Evolutionary conservation across 1,140 invertebrate genomes (phyloP).

Genomic region (Platyscapa corneri): DNA sequence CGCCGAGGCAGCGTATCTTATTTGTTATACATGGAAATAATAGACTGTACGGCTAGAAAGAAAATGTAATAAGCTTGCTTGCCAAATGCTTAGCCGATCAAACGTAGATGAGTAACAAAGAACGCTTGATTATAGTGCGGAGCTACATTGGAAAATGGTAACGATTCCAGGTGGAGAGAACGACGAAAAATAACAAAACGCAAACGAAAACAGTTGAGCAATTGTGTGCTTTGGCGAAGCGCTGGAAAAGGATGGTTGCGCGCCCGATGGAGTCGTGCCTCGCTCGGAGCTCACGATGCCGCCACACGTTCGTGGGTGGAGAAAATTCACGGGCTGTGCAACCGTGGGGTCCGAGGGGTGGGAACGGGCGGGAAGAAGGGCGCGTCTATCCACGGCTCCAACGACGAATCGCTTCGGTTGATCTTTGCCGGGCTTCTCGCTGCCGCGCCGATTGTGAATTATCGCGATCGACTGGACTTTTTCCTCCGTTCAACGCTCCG

Average conservation of each 20-base stretch:
- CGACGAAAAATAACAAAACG: no score
- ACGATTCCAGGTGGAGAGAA: background rate
- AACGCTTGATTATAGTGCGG: background rate
- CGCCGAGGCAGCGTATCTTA: background rate
- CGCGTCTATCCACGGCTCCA: constrained; percentile 33
- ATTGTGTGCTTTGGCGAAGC: background rate
- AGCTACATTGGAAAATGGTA: background rate
- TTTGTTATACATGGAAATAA: background rate
- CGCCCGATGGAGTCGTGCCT: background rate
- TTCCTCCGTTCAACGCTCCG: background rate
- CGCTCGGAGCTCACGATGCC: background rate
- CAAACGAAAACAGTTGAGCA: background rate
- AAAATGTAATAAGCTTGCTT: background rate
- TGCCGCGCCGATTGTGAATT: constrained; percentile 23
- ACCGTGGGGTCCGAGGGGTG: background rate
- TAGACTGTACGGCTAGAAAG: background rate
- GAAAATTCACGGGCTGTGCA: constrained; percentile 35
- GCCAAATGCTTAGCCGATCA: background rate
- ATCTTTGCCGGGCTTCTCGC: constrained; percentile 7
- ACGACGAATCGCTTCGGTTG: constrained; percentile 18
- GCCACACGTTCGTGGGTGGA: background rate
- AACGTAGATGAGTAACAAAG: background rate
- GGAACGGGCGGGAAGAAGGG: background rate
- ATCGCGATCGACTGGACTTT: constrained; percentile 18
- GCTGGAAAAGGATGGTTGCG: background rate